Evolutionary conservation across 2,797 vertebrate species (phyloP), one percentile per base, ranked within the genome.

Genomic region (Acridotheres tristis): DNA sequence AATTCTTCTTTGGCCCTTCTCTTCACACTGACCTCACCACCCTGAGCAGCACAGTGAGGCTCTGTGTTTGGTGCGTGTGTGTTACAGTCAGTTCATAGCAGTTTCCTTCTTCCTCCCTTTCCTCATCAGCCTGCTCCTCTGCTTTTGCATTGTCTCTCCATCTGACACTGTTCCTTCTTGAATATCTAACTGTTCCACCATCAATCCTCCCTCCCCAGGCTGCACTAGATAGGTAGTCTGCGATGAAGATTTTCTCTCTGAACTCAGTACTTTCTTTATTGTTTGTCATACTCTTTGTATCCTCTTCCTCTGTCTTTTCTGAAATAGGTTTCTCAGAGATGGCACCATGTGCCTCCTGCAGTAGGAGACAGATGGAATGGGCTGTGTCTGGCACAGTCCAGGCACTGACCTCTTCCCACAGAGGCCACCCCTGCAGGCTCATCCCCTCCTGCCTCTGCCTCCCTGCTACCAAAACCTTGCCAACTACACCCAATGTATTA

Each of bases 161-260:
- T 17, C 29, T 66, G 16, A 11, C 29, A 43, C 10, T 48, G 7
- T 16, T 68, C 29, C 51, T 82, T 51, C 32, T 16, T 58, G 13
- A 55, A 61, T 16, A 68, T 22, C 17, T 36, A 63, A 0, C 25
- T 48, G 8, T 32, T 68, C 36, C 53, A 74, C 23, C 10, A 34
- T 0, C 0, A 61, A 10, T 42, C 42, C 5, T 38, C 7, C 42
- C 5, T 38, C 7, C 19, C 13, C 9, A 12, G 16, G 8, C 29
- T 3, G 3, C 13, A 54, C 13, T 4, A 58, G 45, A 6, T 59
- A 54, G 4, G 9, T 58, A 9, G 9, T 58, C 19, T 3, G 0
- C 15, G 10, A 22, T 11, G 4, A 5, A 34, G 6, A 5, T 69
- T 15, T 21, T 57, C 13, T 66, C 48, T 36, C 53, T 67, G 30